Conservation (phyloP, 2,797 vertebrate species). For the Poecilia picta region DNA sequence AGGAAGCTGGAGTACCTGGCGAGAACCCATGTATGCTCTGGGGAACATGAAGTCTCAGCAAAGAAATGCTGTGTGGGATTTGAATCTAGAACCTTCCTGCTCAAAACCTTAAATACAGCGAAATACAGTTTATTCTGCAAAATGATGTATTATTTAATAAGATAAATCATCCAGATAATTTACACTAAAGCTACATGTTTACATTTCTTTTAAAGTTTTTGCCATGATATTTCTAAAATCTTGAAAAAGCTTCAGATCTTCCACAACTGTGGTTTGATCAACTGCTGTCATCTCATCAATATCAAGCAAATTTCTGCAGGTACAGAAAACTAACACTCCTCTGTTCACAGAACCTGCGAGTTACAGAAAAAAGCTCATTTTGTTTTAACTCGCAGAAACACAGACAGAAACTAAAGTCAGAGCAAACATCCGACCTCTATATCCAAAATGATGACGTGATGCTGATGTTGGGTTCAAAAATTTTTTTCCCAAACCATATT, state of each 20-base stretch:
- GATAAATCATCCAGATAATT: neutral
- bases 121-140: neutral
- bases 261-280: no score
- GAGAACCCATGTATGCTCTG: neutral
- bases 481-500: slow-evolving; percentile 64
- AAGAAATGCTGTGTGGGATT: neutral
- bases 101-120: neutral
- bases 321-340: neutral
- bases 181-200: neutral
- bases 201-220: neutral
- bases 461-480: slow-evolving; percentile 49
- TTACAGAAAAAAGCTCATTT: neutral
- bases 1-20: neutral
- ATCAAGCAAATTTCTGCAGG: neutral
- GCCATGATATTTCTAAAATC: neutral
- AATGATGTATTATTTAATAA: neutral
- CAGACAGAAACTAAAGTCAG: slow-evolving; percentile 28
- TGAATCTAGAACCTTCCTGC: neutral
- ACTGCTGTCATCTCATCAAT: neutral
- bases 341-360: neutral
- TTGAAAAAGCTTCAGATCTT: neutral
- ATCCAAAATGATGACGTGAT: slow-evolving; percentile 46
- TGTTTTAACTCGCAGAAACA: neutral
- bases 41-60: neutral
- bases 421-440: slow-evolving; percentile 38